These are phyloP conservation scores for Cecropterus lyciades DNA, from an alignment of 1,140 invertebrate species.

Conservation along the genomic window DNA sequence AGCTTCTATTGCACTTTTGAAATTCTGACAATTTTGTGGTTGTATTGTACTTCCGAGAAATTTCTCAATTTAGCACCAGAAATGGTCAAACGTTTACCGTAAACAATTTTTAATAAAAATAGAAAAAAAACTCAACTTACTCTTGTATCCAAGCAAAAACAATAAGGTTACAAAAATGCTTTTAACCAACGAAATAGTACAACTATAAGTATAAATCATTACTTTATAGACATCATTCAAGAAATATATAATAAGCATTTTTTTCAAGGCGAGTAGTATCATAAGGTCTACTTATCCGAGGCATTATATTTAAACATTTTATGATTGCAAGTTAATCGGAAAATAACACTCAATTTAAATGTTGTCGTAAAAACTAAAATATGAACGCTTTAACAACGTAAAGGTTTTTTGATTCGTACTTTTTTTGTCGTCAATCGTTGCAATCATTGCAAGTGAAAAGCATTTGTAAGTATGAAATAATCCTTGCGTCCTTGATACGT, in stretches of 20 bases:
- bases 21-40: background rate
- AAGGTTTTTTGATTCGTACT: background rate
- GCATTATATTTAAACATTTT: background rate
- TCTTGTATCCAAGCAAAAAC: too few relatives aligned
- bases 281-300: too few relatives aligned
- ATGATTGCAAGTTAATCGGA: background rate
- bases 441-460: background rate
- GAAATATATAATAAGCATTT: background rate
- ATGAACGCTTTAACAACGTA: too few relatives aligned
- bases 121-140: too few relatives aligned
- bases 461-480: slow-evolving; percentile 10
- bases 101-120: too few relatives aligned
- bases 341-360: too few relatives aligned
- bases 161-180: too few relatives aligned
- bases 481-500: slow-evolving; percentile 46
- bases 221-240: background rate
- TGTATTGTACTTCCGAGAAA: background rate
- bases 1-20: slow-evolving; percentile 2
- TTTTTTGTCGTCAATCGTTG: background rate
- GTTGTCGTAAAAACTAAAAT: too few relatives aligned
- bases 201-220: too few relatives aligned
- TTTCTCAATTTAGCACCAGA: background rate
- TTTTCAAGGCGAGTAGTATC: slow-evolving; percentile 1
- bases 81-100: too few relatives aligned
- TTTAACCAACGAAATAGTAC: too few relatives aligned